These are phyloP conservation scores for Sphyrna mokarran DNA, from an alignment of 2,113 vertebrate genomes.

Conservation along the genomic window DNA sequence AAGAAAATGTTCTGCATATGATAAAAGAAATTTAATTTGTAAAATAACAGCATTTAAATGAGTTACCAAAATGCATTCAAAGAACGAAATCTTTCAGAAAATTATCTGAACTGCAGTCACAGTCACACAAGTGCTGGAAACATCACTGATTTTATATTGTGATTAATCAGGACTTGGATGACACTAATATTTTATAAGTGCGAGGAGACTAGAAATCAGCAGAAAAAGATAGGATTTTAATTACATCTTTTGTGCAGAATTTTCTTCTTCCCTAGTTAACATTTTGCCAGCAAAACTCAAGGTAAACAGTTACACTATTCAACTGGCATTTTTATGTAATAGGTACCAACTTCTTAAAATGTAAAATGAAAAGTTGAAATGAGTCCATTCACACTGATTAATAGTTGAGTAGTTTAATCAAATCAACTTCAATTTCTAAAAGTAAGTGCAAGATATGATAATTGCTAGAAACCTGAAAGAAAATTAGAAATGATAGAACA, in stretches of 20 bases:
- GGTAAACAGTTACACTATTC: neutral
- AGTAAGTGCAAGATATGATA: too few relatives aligned
- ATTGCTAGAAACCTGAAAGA: neutral
- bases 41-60: conserved; percentile 11
- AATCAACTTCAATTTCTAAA: neutral
- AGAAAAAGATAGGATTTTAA: conserved; percentile 17
- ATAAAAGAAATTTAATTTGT: neutral
- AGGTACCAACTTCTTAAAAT: neutral
- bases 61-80: neutral
- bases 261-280: neutral
- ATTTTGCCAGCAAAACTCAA: neutral
- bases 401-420: neutral
- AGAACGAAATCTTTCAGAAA: neutral
- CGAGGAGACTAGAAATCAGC: conserved; percentile 2
- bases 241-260: conserved; percentile 5
- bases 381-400: neutral
- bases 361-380: neutral
- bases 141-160: conserved; percentile 1
- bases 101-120: neutral
- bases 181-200: neutral
- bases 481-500: neutral
- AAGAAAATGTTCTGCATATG: neutral
- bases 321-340: neutral
- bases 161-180: conserved; percentile 7
- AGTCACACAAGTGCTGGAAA: neutral